These are phyloP conservation scores for Chunga burmeisteri DNA, from an alignment of 2,113 vertebrate genomes.

Conservation along the genomic window DNA sequence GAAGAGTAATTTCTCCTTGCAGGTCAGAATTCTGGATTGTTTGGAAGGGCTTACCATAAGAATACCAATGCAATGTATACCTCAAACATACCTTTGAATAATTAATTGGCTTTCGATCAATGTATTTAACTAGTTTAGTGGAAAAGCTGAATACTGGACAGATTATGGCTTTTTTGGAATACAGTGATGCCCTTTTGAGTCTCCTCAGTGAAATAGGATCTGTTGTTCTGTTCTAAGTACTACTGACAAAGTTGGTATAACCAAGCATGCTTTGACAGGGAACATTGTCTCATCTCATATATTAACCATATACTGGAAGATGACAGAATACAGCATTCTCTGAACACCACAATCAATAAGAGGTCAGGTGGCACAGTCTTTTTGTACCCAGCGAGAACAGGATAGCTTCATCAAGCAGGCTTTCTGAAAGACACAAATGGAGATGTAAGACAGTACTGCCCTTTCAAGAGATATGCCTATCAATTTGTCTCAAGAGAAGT, in stretches of 20 bases:
- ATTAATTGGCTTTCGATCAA: background rate
- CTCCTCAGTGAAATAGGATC: background rate
- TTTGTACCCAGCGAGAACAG: background rate
- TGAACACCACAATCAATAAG: rapidly evolving
- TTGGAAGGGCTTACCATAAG: background rate
- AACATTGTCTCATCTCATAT: background rate
- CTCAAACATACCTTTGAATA: background rate
- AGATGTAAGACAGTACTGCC: background rate
- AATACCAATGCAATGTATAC: background rate
- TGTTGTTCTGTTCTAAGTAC: background rate
- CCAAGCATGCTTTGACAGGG: background rate
- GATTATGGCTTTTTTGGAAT: background rate
- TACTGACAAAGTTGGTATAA: background rate
- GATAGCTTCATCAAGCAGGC: background rate
- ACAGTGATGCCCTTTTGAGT: background rate
- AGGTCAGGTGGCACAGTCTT: background rate
- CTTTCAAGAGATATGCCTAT: background rate
- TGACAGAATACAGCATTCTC: background rate
- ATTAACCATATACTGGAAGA: background rate
- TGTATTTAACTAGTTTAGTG: background rate
- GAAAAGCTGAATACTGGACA: background rate
- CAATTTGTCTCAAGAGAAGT: background rate
- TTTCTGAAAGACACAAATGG: background rate
- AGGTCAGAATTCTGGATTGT: rapidly evolving
- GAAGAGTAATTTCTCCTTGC: background rate